A percentile compares a stretch with the other conserved stretches of the same genome.
These are phyloP conservation scores for Cryptosula pallasiana DNA, from an alignment of 2,888 invertebrate genomes.

Conservation along the genomic window DNA sequence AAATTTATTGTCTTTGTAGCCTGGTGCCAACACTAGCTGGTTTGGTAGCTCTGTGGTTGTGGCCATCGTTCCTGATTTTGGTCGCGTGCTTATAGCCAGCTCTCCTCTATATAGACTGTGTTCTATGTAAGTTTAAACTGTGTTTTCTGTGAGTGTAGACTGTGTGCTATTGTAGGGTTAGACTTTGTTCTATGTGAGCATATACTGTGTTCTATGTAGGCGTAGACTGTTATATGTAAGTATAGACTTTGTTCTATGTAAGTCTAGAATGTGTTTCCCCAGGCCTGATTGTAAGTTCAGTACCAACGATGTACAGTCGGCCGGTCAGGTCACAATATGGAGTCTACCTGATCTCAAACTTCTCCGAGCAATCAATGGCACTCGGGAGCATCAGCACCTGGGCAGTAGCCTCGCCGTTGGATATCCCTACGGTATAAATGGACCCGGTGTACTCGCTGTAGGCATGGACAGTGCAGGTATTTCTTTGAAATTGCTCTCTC, in stretches of 20 bases:
- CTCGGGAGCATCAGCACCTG: not conserved
- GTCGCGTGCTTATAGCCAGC: not conserved
- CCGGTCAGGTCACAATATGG: conserved; percentile 31
- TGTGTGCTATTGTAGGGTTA: too few species aligned
- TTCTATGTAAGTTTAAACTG: not conserved
- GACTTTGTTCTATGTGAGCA: too few species aligned
- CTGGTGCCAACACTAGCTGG: not conserved
- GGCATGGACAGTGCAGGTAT: conserved; percentile 8
- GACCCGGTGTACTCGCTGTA: not conserved
- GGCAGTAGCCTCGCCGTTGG: conserved; percentile 2
- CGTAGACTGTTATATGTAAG: too few species aligned
- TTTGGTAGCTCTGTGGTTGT: not conserved
- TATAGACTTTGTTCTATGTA: too few species aligned
- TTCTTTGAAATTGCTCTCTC: too few species aligned
- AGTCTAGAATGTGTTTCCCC: too few species aligned
- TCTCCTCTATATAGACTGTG: not conserved
- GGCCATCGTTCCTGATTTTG: not conserved
- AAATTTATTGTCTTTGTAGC: too few species aligned
- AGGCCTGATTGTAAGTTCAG: conserved; percentile 34
- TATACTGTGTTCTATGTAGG: too few species aligned
- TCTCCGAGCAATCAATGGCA: not conserved
- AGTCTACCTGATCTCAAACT: not conserved
- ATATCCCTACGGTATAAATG: not conserved
- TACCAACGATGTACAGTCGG: conserved; percentile 32
- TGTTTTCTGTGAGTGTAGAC: too few species aligned